Evolutionary conservation across 2,113 vertebrate genomes (phyloP).

Genomic region (Excalfactoria chinensis): DNA sequence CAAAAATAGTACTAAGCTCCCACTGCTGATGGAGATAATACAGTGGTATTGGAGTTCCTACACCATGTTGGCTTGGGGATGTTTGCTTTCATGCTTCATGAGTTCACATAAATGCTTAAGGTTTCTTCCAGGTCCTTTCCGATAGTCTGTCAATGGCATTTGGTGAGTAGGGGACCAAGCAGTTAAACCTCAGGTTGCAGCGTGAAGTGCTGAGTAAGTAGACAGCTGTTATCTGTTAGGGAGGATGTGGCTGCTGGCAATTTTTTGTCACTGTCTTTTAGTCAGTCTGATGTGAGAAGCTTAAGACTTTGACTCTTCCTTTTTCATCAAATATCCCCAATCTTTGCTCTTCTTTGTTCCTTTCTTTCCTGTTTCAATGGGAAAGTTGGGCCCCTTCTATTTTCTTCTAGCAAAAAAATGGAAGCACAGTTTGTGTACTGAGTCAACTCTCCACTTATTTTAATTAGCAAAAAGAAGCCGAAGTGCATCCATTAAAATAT

Average conservation of each 20-base stretch:
- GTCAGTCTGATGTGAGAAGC: neutral
- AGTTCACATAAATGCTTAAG: neutral
- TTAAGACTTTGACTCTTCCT: neutral
- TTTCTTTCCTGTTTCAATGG: neutral
- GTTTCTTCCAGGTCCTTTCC: neutral
- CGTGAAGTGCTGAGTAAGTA: rapidly evolving
- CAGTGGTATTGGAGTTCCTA: neutral
- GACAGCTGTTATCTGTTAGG: neutral
- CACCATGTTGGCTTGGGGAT: neutral
- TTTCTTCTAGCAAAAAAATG: neutral
- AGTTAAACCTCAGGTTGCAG: neutral
- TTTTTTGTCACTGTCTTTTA: neutral
- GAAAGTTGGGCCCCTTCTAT: neutral
- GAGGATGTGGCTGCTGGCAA: neutral
- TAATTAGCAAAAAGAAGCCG: conserved; percentile 18
- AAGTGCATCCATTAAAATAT: conserved; percentile 31
- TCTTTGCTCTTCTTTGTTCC: neutral
- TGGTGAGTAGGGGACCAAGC: neutral
- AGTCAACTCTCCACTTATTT: neutral
- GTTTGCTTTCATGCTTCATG: neutral
- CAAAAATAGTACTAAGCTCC: neutral
- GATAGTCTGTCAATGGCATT: neutral
- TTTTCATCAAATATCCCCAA: neutral
- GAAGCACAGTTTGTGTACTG: neutral
- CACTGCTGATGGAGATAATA: neutral